Evolutionary conservation across 2,113 vertebrate genomes (phyloP).

Genomic region (Fulica atra): DNA sequence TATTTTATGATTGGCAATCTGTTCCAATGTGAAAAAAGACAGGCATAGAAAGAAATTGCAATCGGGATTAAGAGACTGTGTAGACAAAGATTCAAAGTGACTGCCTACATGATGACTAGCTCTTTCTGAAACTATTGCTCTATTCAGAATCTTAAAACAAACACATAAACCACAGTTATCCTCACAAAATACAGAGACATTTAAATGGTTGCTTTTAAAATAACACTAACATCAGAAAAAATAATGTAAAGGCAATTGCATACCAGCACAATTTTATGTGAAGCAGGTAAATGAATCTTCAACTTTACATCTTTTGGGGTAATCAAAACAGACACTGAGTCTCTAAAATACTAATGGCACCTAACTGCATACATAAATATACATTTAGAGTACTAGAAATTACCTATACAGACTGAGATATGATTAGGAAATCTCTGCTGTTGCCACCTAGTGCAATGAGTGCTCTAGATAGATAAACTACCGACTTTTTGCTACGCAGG

Average conservation of each 20-base stretch:
- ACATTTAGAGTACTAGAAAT: not conserved
- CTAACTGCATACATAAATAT: not conserved
- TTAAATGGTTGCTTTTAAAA: not conserved
- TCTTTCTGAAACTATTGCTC: not conserved
- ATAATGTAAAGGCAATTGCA: not conserved
- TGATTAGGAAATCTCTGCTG: not conserved
- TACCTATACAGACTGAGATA: not conserved
- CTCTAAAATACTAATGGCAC: not conserved
- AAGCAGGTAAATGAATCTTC: not conserved
- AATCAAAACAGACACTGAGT: not conserved
- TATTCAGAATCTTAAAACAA: not conserved
- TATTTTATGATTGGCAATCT: not conserved
- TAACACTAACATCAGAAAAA: not conserved
- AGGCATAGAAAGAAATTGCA: not conserved
- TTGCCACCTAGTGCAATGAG: not conserved
- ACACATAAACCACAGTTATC: fast-evolving
- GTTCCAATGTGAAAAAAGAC: not conserved
- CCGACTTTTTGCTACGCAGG: not conserved
- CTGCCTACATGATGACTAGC: not conserved
- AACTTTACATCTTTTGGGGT: not conserved
- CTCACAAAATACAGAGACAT: not conserved
- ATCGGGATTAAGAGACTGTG: not conserved
- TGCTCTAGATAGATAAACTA: not conserved
- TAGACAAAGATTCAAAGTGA: not conserved
- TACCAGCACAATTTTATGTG: not conserved